These are phyloP conservation scores for Bambusicola thoracicus DNA, from an alignment of 2,113 vertebrate genomes.

Conservation along the genomic window DNA sequence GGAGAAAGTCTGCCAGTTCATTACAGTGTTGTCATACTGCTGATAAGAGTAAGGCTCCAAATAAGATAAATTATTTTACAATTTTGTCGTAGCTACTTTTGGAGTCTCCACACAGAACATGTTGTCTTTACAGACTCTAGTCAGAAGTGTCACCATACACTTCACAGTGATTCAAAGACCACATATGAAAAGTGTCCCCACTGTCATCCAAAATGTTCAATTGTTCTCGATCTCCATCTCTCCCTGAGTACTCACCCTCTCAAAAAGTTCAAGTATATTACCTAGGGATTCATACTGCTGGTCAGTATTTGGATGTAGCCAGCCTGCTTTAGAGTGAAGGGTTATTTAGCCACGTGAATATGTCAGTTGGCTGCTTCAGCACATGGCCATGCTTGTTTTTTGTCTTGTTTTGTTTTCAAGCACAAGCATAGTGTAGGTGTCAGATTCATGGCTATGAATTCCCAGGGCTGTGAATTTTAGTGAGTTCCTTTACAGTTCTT, in stretches of 20 bases:
- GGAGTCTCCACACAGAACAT: not conserved
- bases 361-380: not conserved
- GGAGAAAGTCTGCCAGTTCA: not conserved
- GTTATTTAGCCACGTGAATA: not conserved
- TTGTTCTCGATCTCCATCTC: not conserved
- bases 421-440: not conserved
- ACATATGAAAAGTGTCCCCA: not conserved
- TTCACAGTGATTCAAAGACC: not conserved
- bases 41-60: not conserved
- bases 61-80: not conserved
- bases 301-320: not conserved
- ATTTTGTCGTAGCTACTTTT: not conserved
- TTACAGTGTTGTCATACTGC: not conserved
- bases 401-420: conserved; percentile 4
- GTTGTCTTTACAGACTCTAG: not conserved
- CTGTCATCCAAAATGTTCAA: not conserved
- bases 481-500: conserved; percentile 14
- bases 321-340: not conserved
- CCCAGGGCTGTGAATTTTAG: not conserved
- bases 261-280: not conserved
- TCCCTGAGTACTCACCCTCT: not conserved
- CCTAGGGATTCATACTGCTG: accelerated
- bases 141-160: not conserved
- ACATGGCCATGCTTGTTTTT: accelerated
- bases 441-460: conserved; percentile 22